Conservation (phyloP, 2,888 invertebrate species). For the Omphaloscelis lunosa region DNA sequence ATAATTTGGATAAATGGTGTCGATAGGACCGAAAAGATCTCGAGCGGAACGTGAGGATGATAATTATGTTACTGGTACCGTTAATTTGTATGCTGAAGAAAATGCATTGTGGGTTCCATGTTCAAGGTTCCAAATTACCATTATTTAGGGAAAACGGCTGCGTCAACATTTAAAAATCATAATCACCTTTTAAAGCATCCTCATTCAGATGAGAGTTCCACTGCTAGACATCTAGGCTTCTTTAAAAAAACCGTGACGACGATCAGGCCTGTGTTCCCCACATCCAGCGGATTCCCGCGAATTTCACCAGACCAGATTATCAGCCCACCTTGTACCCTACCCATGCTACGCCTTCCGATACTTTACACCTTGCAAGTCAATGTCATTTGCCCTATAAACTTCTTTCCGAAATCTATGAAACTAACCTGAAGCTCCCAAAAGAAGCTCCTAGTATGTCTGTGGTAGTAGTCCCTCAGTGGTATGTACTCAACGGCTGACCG, state of each 20-base stretch:
- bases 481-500: slow-evolving; percentile 92
- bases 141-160: no score
- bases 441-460: slow-evolving; percentile 94
- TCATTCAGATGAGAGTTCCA: no score
- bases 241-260: not conserved
- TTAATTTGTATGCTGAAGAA: no score
- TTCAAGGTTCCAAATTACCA: no score
- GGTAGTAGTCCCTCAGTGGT: slow-evolving; percentile 95
- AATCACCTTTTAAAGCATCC: no score
- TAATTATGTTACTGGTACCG: no score
- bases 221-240: not conserved
- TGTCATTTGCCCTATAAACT: not conserved
- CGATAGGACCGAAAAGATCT: no score
- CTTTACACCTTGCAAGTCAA: not conserved
- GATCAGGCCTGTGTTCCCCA: not conserved
- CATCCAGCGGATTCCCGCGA: not conserved
- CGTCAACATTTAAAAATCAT: no score
- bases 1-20: no score
- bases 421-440: slow-evolving; percentile 95
- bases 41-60: no score
- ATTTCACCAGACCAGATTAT: not conserved
- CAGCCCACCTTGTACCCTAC: no score
- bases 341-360: not conserved
- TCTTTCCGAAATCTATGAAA: not conserved
- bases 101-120: no score